Evolutionary conservation across 2,113 vertebrate genomes (phyloP).

Genomic region (Sturnira hondurensis): DNA sequence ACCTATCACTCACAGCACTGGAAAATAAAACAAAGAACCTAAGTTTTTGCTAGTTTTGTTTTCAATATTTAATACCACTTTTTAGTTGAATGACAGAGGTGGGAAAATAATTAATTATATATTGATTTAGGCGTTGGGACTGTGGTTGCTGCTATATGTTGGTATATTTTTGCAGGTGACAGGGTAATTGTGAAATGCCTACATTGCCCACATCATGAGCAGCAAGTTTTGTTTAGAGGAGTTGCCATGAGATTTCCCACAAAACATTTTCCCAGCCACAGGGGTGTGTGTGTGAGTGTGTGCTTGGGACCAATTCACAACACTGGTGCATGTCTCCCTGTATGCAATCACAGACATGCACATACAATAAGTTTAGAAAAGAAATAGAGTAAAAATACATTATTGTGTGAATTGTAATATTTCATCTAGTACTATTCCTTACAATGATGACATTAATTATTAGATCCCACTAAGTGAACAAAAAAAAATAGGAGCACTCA

Average conservation of each 20-base stretch:
- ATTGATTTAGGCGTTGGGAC: neutral
- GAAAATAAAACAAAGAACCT: neutral
- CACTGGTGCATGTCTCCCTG: neutral
- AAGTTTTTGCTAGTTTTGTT: constrained; percentile 59
- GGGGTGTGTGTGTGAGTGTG: too few relatives aligned
- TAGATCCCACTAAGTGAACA: constrained; percentile 25
- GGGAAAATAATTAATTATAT: neutral
- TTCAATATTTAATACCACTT: constrained; percentile 68
- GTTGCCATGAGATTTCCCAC: constrained; percentile 26
- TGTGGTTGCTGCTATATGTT: constrained; percentile 4
- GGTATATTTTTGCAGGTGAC: constrained; percentile 37
- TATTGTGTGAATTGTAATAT: constrained; percentile 43
- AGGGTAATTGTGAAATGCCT: neutral
- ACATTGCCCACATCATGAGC: constrained; percentile 42
- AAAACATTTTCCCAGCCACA: neutral
- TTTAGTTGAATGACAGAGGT: constrained; percentile 32
- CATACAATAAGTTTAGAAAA: constrained; percentile 27
- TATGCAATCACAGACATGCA: neutral
- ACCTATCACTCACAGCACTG: neutral
- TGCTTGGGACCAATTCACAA: neutral
- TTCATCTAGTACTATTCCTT: neutral
- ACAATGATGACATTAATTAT: neutral
- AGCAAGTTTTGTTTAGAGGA: constrained; percentile 61
- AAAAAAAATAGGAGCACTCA: neutral
- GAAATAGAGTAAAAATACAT: constrained; percentile 24